Conservation (phyloP, 2,888 invertebrate species). For the Fragum fragum region DNA sequence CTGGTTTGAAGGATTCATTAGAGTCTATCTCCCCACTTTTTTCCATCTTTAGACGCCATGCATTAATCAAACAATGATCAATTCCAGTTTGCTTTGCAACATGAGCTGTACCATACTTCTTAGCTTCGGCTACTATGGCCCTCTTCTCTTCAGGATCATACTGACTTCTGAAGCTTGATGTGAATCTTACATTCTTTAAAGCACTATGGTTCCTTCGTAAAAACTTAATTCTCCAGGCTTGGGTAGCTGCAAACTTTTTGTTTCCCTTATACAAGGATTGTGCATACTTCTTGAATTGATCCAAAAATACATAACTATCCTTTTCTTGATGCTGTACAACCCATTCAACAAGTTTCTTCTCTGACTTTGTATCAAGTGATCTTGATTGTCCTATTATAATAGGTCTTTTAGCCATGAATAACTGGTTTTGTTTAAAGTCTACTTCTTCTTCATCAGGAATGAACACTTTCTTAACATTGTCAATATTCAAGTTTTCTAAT, state of each 20-base stretch:
- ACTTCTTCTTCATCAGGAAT: conserved; percentile 38
- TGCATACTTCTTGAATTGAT: conserved; percentile 61
- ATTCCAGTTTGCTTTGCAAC: conserved; percentile 60
- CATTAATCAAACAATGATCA: conserved; percentile 60
- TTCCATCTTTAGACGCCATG: conserved; percentile 58
- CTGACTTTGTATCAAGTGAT: conserved; percentile 60
- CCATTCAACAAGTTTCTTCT: conserved; percentile 66
- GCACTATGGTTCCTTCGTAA: conserved; percentile 58
- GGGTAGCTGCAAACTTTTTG: conserved; percentile 67
- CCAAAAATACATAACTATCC: conserved; percentile 64
- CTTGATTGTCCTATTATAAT: conserved; percentile 64
- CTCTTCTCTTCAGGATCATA: conserved; percentile 61
- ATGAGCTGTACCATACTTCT: conserved; percentile 57
- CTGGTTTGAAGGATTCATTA: background rate
- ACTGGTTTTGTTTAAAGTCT: conserved; percentile 32
- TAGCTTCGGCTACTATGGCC: conserved; percentile 59
- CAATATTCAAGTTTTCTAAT: conserved; percentile 48
- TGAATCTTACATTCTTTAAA: conserved; percentile 55
- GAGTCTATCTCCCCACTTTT: conserved; percentile 38
- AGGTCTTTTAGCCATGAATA: conserved; percentile 49
- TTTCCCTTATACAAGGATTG: conserved; percentile 62
- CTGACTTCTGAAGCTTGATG: conserved; percentile 65
- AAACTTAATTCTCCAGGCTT: conserved; percentile 65
- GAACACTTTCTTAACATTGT: conserved; percentile 63
- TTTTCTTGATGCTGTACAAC: conserved; percentile 48